Percentiles rank a stretch among this genome's conserved stretches.
Conservation (phyloP, 2,797 vertebrate genomes). For the Sebastes hopkinsi region DNA sequence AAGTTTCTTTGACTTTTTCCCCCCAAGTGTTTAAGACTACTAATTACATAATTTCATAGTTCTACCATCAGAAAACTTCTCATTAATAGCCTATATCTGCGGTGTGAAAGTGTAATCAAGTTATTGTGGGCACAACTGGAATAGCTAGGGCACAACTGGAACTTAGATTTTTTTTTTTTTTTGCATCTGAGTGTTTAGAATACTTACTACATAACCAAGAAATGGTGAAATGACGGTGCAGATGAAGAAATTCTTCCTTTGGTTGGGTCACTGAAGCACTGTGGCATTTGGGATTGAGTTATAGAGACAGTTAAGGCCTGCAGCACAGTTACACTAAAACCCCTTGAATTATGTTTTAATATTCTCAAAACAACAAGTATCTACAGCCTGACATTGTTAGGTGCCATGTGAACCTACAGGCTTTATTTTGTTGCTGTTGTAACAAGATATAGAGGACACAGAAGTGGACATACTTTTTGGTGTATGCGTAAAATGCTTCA, state of each 20-base stretch:
- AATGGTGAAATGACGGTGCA: not conserved
- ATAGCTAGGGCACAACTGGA: not conserved
- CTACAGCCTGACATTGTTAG: not conserved
- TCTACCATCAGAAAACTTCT: conserved; percentile 16
- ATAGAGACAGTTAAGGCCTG: not conserved
- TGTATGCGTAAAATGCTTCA: conserved; percentile 42
- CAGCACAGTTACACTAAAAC: not conserved
- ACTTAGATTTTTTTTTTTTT: not conserved
- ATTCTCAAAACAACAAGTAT: not conserved
- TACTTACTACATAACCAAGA: not conserved
- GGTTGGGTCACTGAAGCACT: not conserved
- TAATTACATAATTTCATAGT: conserved; percentile 37
- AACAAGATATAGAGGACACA: conserved; percentile 1
- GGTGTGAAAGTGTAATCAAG: conserved; percentile 56
- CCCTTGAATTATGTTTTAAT: conserved; percentile 27
- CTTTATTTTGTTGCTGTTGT: not conserved
- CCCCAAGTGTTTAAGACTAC: not conserved
- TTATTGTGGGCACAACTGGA: conserved; percentile 37
- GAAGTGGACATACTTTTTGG: conserved; percentile 56
- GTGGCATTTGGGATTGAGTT: not conserved
- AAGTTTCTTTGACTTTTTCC: conserved; percentile 27
- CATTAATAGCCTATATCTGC: conserved; percentile 33
- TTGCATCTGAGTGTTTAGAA: conserved; percentile 2
- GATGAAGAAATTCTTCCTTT: not conserved
- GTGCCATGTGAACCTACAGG: not conserved